Evolutionary conservation across 2,888 invertebrate species (phyloP).

Genomic region (Deroplatys truncata): DNA sequence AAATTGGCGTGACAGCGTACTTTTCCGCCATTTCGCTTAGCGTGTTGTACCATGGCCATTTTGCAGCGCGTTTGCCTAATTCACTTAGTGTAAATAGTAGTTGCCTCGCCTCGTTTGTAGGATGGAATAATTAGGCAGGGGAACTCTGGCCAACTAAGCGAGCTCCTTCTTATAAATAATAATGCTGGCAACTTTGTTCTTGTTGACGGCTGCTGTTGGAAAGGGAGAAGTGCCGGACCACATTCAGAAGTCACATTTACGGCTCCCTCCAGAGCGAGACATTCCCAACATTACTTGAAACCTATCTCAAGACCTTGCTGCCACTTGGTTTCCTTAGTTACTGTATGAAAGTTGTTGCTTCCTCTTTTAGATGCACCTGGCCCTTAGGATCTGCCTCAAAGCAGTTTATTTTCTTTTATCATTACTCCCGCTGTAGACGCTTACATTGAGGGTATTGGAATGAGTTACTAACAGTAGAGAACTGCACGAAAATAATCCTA

Average conservation of each 20-base stretch:
- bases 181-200: background rate
- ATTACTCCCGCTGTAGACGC: too few species aligned
- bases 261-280: background rate
- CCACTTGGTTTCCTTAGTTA: too few species aligned
- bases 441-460: too few species aligned
- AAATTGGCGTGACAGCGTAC: background rate
- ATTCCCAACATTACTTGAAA: background rate
- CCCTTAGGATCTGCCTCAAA: too few species aligned
- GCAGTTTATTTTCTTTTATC: too few species aligned
- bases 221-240: background rate
- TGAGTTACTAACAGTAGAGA: too few species aligned
- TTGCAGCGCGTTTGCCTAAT: background rate
- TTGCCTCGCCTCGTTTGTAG: background rate
- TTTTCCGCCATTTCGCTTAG: background rate
- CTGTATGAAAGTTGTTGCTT: too few species aligned
- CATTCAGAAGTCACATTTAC: background rate
- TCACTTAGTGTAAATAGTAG: background rate
- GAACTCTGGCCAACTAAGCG: background rate
- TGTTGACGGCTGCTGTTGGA: background rate
- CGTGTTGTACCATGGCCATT: background rate
- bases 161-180: background rate
- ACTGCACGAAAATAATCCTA: too few species aligned
- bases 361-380: too few species aligned
- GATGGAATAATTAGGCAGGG: background rate
- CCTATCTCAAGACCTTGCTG: background rate